Conservation (phyloP, 2,113 vertebrate genomes). For the Forbesichthys papilliferus region DNA sequence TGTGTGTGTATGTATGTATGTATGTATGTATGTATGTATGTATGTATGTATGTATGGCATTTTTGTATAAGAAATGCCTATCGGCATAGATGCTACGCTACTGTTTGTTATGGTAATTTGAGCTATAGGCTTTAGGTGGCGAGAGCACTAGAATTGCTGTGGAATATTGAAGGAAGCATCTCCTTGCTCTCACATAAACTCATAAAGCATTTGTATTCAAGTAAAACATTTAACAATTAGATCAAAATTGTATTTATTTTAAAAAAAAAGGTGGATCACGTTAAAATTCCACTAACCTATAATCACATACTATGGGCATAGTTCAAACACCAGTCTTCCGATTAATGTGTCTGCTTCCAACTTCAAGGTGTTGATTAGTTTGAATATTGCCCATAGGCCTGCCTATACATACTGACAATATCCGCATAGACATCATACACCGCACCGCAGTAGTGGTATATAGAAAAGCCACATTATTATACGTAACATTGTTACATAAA, state of each 20-base stretch:
- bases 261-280: too few species aligned
- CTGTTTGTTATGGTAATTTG: neutral
- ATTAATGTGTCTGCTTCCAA: slow-evolving; percentile 24
- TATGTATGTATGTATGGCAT: too few species aligned
- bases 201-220: neutral
- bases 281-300: too few species aligned
- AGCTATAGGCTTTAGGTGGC: neutral
- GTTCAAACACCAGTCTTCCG: slow-evolving; percentile 23
- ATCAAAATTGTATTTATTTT: too few species aligned
- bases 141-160: neutral
- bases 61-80: too few species aligned
- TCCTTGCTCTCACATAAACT: too few species aligned
- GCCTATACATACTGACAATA: slow-evolving; percentile 13
- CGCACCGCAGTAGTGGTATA: neutral
- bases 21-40: too few species aligned
- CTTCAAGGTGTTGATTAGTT: slow-evolving; percentile 47
- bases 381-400: neutral
- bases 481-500: neutral
- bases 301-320: too few species aligned
- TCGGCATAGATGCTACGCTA: neutral
- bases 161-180: neutral
- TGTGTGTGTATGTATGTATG: too few species aligned
- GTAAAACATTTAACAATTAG: neutral
- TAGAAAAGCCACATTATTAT: neutral
- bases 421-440: slow-evolving; percentile 22